Conservation (phyloP, 2,888 invertebrate species). For the Archips crataeganus region DNA sequence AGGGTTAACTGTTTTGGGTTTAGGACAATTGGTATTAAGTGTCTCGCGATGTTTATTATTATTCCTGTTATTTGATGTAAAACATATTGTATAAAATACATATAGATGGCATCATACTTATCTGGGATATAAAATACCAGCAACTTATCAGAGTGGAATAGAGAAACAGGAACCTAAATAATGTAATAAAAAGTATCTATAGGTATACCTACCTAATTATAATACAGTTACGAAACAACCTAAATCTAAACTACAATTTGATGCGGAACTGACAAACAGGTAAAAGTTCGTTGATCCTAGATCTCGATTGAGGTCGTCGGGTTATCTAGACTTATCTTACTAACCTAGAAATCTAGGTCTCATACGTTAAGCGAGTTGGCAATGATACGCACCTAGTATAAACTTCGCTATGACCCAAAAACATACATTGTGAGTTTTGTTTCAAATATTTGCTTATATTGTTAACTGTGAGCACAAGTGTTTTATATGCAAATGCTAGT, state of each 20-base stretch:
- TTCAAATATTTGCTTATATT: neutral
- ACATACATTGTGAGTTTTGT: constrained; percentile 4
- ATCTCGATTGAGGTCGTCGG: neutral
- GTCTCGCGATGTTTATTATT: no score
- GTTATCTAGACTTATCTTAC: constrained; percentile 11
- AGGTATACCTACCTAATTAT: no score
- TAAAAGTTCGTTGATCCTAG: neutral
- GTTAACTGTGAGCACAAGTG: neutral
- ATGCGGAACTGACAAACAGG: neutral
- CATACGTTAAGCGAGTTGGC: constrained; percentile 12
- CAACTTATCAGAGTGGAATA: no score
- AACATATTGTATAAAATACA: no score
- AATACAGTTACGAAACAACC: no score
- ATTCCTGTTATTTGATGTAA: no score
- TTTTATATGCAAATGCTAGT: neutral
- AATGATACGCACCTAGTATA: constrained; percentile 24
- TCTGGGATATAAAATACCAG: no score
- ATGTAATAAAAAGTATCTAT: no score
- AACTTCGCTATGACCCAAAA: constrained; percentile 22
- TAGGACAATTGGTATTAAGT: no score
- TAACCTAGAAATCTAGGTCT: constrained; percentile 10
- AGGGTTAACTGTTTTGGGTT: no score
- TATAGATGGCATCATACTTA: no score
- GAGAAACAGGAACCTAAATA: no score
- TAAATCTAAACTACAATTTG: neutral